Conservation (phyloP, 2,113 vertebrate genomes). For the Beaufortia kweichowensis region DNA sequence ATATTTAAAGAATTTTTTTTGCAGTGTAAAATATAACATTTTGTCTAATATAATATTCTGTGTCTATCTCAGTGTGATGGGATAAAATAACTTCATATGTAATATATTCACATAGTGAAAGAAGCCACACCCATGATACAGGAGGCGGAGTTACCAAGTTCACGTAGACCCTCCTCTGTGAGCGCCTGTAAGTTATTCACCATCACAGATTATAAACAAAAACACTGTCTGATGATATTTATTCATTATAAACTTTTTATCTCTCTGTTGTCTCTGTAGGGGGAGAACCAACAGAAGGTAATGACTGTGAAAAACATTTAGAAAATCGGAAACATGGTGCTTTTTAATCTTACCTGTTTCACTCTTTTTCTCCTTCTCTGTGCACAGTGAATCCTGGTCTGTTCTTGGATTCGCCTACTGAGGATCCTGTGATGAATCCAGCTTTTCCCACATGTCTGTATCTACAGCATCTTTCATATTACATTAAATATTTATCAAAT, state of each 20-base stretch:
- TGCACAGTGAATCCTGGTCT: constrained; percentile 70
- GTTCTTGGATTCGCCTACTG: constrained; percentile 68
- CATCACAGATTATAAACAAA: background rate
- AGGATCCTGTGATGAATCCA: constrained; percentile 39
- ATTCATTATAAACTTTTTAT: background rate
- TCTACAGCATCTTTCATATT: background rate
- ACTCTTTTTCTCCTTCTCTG: background rate
- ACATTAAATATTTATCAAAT: no score
- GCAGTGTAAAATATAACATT: no score
- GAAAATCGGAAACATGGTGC: no score
- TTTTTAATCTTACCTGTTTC: background rate
- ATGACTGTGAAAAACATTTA: background rate
- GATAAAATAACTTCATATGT: background rate
- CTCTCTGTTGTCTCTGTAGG: constrained; percentile 38
- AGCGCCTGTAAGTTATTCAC: constrained; percentile 42
- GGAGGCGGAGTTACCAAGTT: constrained; percentile 3
- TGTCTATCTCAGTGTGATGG: no score
- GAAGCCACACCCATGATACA: constrained; percentile 33
- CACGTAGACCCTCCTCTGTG: background rate
- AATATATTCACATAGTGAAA: constrained; percentile 27
- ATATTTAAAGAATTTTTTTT: no score
- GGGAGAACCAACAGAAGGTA: constrained; percentile 64
- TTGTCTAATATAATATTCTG: no score
- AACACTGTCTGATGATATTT: background rate
- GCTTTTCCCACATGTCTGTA: constrained; percentile 67